These are phyloP conservation scores for Bergia puertoricense DNA, from an alignment of 92 coral and sea anemone species.

Conservation along the genomic window DNA sequence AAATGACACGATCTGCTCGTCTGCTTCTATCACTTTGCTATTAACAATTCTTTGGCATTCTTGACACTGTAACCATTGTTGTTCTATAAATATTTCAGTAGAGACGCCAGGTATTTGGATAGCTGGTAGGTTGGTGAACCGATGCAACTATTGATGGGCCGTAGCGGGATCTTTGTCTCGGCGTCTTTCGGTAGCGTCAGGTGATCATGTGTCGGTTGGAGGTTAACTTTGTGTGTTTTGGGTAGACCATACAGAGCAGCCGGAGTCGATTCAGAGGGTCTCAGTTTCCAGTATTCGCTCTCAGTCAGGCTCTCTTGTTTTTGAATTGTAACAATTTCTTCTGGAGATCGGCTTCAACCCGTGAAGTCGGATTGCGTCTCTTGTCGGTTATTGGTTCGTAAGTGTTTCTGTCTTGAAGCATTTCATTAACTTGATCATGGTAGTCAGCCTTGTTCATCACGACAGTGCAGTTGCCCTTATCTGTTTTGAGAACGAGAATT, in stretches of 20 bases:
- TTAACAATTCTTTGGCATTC: background rate
- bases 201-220: background rate
- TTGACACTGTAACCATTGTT: background rate
- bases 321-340: background rate
- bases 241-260: constrained; percentile 23
- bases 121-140: background rate
- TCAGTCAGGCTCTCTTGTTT: background rate
- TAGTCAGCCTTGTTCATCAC: constrained; percentile 18
- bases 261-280: constrained; percentile 24
- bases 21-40: no score
- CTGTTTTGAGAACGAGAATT: constrained; percentile 17
- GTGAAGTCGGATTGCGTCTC: constrained; percentile 25
- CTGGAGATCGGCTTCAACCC: constrained; percentile 1
- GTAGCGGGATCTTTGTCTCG: background rate
- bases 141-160: constrained; percentile 33
- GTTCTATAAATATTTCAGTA: constrained; percentile 1
- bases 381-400: constrained; percentile 12
- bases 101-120: constrained; percentile 11
- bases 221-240: constrained; percentile 25
- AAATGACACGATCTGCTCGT: background rate
- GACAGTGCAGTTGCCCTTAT: background rate
- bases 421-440: background rate
- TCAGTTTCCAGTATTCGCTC: constrained; percentile 12
- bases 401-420: constrained; percentile 15
- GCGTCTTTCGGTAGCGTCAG: background rate